A percentile compares a stretch with the other conserved stretches of the same genome.
Evolutionary conservation across 2,888 invertebrate genomes (phyloP).

Genomic region (Lasioglossum morio): DNA sequence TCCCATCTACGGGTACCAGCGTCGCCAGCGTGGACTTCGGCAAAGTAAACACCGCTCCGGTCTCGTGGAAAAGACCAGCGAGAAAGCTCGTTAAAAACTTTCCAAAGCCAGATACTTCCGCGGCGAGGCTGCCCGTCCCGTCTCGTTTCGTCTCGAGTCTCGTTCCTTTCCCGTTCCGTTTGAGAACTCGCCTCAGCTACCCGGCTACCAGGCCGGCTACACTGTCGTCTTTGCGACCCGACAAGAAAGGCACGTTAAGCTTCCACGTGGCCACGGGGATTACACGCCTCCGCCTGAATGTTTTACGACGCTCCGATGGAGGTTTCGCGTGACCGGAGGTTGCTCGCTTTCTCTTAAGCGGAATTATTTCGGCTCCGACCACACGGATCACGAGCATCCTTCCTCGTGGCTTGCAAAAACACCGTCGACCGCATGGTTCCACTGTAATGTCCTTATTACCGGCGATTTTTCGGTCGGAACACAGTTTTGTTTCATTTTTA

Average conservation of each 20-base stretch:
- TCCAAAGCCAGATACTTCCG: conserved; percentile 69
- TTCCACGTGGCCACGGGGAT: conserved; percentile 44
- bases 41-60: conserved; percentile 67
- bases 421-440: not conserved
- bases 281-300: conserved; percentile 20
- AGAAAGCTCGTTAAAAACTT: conserved; percentile 76
- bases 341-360: conserved; percentile 8
- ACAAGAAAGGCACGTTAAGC: conserved; percentile 45
- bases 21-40: conserved; percentile 58
- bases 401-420: not conserved
- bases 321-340: conserved; percentile 29
- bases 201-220: conserved; percentile 8
- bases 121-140: conserved; percentile 8
- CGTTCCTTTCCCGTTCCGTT: conserved; percentile 49
- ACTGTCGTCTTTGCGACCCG: conserved; percentile 30
- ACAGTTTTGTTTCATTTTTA: not conserved
- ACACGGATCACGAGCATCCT: not conserved
- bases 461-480: not conserved
- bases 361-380: conserved; percentile 11
- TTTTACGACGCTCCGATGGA: conserved; percentile 35
- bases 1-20: conserved; percentile 72
- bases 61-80: conserved; percentile 67
- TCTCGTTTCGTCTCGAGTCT: conserved; percentile 8
- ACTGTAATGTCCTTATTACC: not conserved
- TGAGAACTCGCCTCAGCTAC: conserved; percentile 50